These are phyloP conservation scores for Sisyra terminalis DNA, from an alignment of 2,888 invertebrate genomes.

Conservation along the genomic window DNA sequence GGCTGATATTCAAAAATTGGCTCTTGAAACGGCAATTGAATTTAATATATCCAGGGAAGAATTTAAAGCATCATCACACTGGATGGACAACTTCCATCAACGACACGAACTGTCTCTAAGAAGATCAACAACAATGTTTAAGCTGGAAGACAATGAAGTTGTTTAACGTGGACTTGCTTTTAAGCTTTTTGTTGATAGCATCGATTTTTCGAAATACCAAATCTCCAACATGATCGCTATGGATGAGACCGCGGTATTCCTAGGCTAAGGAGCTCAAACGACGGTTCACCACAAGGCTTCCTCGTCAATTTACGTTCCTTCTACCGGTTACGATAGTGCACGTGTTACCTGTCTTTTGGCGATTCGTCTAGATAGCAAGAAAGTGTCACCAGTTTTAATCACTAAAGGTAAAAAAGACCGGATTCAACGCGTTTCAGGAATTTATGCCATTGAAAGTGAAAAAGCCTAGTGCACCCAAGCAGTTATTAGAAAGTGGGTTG, in stretches of 20 bases:
- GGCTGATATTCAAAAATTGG: constrained; percentile 11
- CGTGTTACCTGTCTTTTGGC: constrained; percentile 10
- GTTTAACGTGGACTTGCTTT: constrained; percentile 9
- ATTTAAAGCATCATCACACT: constrained; percentile 11
- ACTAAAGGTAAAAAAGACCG: no score
- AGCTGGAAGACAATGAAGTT: constrained; percentile 9
- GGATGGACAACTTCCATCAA: constrained; percentile 10
- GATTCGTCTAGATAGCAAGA: constrained; percentile 10
- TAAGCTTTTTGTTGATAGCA: constrained; percentile 12
- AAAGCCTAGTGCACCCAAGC: no score
- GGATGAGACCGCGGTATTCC: constrained; percentile 5
- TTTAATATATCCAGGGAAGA: constrained; percentile 10
- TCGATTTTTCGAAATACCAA: constrained; percentile 11
- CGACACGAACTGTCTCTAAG: constrained; percentile 11
- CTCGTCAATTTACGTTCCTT: no score
- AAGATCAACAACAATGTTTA: constrained; percentile 11
- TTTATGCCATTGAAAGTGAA: no score
- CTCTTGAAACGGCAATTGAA: constrained; percentile 7
- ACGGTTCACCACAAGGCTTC: constrained; percentile 9
- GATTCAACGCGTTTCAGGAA: no score
- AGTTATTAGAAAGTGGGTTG: constrained; percentile 10
- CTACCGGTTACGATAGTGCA: no score
- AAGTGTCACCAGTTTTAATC: constrained; percentile 7
- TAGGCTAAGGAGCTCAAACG: constrained; percentile 12
- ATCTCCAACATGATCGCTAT: constrained; percentile 11